A percentile compares a stretch with the other conserved stretches of the same genome.
phyloP scores from a whole-genome alignment of 2,888 invertebrate species.

The Synanthedon vespiformis region DNA sequence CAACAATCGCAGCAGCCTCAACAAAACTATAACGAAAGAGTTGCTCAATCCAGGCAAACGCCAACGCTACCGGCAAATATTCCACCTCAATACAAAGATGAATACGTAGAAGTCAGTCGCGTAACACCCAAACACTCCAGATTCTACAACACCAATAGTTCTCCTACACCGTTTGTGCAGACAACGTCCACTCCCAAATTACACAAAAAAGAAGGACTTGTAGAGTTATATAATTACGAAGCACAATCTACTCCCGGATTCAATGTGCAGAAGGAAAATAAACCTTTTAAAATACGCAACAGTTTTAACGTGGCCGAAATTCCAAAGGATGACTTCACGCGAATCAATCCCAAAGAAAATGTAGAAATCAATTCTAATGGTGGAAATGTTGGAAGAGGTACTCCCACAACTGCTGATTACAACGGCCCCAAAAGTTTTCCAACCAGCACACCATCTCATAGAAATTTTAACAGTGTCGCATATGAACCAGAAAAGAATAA shows the following conservation, averaged over 20 bases:
- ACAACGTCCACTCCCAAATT: slow-evolving; percentile 20
- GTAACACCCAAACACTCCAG: slow-evolving; percentile 49
- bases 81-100: slow-evolving; percentile 52
- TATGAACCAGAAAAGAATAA: slow-evolving; percentile 56
- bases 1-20: slow-evolving; percentile 1
- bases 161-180: slow-evolving; percentile 35
- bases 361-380: slow-evolving; percentile 12
- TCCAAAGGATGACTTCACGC: slow-evolving; percentile 36
- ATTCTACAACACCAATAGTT: slow-evolving; percentile 32
- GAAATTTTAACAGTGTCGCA: slow-evolving; percentile 51
- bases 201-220: slow-evolving; percentile 53
- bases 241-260: slow-evolving; percentile 43
- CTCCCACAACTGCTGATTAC: slow-evolving; percentile 30
- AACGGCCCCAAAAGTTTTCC: slow-evolving; percentile 25
- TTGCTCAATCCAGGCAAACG: slow-evolving; percentile 25
- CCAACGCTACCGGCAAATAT: slow-evolving; percentile 28
- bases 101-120: slow-evolving; percentile 59
- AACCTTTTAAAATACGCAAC: slow-evolving; percentile 45
- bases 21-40: slow-evolving; percentile 26
- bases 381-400: slow-evolving; percentile 18
- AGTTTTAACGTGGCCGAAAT: slow-evolving; percentile 42
- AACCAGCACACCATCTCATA: slow-evolving; percentile 40
- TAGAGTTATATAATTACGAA: slow-evolving; percentile 62
- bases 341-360: slow-evolving; percentile 25
- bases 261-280: slow-evolving; percentile 32